Percentiles rank a stretch among this genome's conserved stretches.
phyloP scores from a whole-genome alignment of 2,797 vertebrate species.

The Urocyon cinereoargenteus region DNA sequence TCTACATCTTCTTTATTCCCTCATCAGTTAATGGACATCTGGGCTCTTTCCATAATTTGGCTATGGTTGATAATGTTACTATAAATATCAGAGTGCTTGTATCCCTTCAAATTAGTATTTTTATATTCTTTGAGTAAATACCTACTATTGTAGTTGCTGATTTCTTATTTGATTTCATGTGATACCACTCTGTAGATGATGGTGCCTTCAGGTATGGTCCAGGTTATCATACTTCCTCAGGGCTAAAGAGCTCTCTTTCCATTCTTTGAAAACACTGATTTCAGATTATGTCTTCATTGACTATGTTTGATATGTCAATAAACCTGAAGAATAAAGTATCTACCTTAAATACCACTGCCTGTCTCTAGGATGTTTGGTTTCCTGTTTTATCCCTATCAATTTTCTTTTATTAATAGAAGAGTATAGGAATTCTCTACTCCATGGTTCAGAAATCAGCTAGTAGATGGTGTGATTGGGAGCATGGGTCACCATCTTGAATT shows the following conservation, averaged over 20 bases:
- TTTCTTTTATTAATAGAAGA: background rate
- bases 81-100: background rate
- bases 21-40: background rate
- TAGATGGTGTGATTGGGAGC: background rate
- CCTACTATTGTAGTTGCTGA: background rate
- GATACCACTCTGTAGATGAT: background rate
- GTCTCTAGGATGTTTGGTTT: background rate
- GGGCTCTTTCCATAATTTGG: background rate
- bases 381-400: background rate
- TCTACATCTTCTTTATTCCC: background rate
- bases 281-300: background rate
- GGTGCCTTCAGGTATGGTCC: background rate
- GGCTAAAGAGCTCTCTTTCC: background rate
- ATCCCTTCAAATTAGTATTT: background rate
- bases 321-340: background rate
- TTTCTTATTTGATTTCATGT: background rate
- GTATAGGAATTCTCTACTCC: background rate
- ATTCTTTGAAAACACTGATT: background rate
- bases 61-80: background rate
- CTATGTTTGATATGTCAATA: background rate
- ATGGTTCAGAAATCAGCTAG: background rate
- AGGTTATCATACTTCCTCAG: background rate
- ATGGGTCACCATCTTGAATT: background rate
- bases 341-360: background rate
- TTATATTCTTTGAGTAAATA: background rate